phyloP scores from a whole-genome alignment of 2,888 invertebrate genomes.

The Cephonodes hylas region DNA sequence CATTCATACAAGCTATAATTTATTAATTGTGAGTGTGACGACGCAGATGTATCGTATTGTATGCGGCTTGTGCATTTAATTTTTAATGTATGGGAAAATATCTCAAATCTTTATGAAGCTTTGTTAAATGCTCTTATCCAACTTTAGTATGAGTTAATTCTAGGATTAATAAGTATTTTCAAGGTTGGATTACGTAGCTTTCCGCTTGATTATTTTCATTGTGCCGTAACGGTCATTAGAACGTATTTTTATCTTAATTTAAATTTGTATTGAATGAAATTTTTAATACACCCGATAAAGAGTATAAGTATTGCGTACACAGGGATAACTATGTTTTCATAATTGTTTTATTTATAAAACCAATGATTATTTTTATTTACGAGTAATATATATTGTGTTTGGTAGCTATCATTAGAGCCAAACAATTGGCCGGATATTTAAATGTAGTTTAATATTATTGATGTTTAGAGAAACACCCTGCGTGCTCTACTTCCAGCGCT shows the following conservation, averaged over 20 bases:
- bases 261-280: neutral
- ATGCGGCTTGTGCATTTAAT: constrained; percentile 34
- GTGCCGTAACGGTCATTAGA: neutral
- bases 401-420: neutral
- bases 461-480: no score
- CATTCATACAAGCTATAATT: constrained; percentile 49
- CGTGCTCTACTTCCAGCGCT: no score
- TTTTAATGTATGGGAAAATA: constrained; percentile 35
- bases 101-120: neutral
- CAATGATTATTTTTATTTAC: neutral
- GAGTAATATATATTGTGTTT: neutral
- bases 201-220: neutral
- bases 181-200: neutral
- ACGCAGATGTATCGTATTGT: constrained; percentile 54
- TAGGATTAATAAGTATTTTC: neutral
- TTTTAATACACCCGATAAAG: neutral
- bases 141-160: neutral
- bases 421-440: neutral
- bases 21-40: constrained; percentile 52
- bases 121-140: neutral
- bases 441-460: neutral
- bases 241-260: neutral
- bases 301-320: neutral
- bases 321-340: constrained; percentile 4
- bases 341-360: neutral